Conservation (phyloP, 1,140 invertebrate genomes). For the Diplogasteroides magnus region DNA sequence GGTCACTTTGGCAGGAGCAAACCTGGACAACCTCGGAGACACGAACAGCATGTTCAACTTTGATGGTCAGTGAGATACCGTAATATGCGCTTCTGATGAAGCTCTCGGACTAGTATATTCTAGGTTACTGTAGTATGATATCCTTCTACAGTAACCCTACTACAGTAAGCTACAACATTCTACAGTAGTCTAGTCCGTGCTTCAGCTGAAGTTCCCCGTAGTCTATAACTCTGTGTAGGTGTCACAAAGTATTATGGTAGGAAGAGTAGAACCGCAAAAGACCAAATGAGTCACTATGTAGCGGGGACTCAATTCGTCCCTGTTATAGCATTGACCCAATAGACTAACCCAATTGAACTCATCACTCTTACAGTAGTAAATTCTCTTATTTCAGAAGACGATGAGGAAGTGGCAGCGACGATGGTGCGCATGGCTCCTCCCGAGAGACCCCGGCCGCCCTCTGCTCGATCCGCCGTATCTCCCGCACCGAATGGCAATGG, state of each 20-base stretch:
- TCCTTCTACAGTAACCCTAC: too few relatives aligned
- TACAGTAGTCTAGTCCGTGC: too few relatives aligned
- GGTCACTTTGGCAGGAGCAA: neutral
- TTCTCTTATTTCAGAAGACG: conserved; percentile 14
- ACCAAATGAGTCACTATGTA: neutral
- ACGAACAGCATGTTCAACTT: neutral
- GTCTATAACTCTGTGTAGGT: too few relatives aligned
- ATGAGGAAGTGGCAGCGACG: conserved; percentile 6
- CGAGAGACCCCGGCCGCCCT: conserved; percentile 19
- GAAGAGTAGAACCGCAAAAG: too few relatives aligned
- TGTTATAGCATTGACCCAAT: neutral
- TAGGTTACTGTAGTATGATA: too few relatives aligned
- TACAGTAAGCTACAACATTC: too few relatives aligned
- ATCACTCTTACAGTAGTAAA: neutral
- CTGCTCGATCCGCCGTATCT: conserved; percentile 3
- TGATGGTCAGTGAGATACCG: neutral
- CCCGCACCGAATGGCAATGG: too few relatives aligned
- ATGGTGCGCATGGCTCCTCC: conserved; percentile 8
- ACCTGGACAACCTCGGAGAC: neutral
- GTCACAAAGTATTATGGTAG: too few relatives aligned
- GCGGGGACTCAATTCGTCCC: neutral
- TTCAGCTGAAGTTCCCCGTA: too few relatives aligned
- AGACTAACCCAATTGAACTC: neutral
- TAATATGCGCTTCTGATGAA: too few relatives aligned
- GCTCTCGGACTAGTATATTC: too few relatives aligned